phyloP scores from a whole-genome alignment of 2,113 vertebrate species.

The Lamprotornis superbus region DNA sequence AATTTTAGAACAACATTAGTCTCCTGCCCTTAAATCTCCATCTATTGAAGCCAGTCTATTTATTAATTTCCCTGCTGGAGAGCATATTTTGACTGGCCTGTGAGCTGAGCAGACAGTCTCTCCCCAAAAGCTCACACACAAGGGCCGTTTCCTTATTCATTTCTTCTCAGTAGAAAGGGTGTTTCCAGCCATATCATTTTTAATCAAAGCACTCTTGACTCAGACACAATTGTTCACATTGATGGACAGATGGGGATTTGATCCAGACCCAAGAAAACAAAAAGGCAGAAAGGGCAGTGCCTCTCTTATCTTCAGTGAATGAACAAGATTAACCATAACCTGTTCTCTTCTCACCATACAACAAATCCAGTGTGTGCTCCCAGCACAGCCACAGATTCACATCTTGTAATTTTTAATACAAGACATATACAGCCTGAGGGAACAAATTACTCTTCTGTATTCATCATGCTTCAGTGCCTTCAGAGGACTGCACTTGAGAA shows the following conservation, averaged over 20 bases:
- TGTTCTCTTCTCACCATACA: slow-evolving; percentile 60
- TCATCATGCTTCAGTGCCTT: slow-evolving; percentile 67
- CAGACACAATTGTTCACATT: slow-evolving; percentile 61
- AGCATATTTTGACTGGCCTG: slow-evolving; percentile 66
- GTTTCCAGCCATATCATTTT: slow-evolving; percentile 58
- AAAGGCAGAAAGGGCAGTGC: slow-evolving; percentile 7
- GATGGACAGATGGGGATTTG: slow-evolving; percentile 53
- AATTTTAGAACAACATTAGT: slow-evolving; percentile 54
- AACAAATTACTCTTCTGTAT: slow-evolving; percentile 65
- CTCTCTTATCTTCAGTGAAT: slow-evolving; percentile 55
- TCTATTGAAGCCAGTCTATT: slow-evolving; percentile 38
- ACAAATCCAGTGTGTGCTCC: slow-evolving; percentile 53
- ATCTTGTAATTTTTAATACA: slow-evolving; percentile 70
- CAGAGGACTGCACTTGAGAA: slow-evolving; percentile 52
- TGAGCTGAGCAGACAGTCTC: slow-evolving; percentile 31
- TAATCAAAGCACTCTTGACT: slow-evolving; percentile 59
- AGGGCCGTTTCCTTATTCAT: slow-evolving; percentile 46
- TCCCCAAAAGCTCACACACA: slow-evolving; percentile 44
- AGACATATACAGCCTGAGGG: slow-evolving; percentile 65
- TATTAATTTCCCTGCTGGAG: slow-evolving; percentile 53
- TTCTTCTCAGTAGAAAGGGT: slow-evolving; percentile 43
- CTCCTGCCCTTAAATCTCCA: slow-evolving; percentile 47
- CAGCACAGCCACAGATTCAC: slow-evolving; percentile 42
- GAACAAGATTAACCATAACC: slow-evolving; percentile 58
- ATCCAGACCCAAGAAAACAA: slow-evolving; percentile 30